A percentile compares a stretch with the other conserved stretches of the same genome.
Conservation (phyloP, 2,888 invertebrate species). For the Flabesymbios commensalis region DNA sequence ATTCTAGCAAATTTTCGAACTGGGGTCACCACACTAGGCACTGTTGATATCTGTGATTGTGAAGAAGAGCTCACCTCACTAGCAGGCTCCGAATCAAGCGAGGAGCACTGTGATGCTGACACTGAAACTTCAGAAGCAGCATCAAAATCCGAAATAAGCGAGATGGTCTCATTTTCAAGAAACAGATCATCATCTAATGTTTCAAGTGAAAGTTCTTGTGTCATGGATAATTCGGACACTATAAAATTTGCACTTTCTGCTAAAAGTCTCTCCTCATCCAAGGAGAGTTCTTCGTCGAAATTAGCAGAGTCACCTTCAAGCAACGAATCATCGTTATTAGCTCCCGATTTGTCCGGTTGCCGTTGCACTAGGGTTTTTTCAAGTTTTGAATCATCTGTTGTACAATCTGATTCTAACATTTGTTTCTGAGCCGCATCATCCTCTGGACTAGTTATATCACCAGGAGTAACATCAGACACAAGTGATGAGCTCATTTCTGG, state of each 20-base stretch:
- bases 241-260: conserved; percentile 28
- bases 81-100: conserved; percentile 35
- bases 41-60: conserved; percentile 14
- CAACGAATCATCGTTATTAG: too few species aligned
- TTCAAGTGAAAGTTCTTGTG: conserved; percentile 1
- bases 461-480: conserved; percentile 19
- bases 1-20: conserved; percentile 61
- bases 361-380: neutral
- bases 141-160: conserved; percentile 58
- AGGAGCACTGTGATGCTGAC: conserved; percentile 47
- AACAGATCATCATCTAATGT: conserved; percentile 14
- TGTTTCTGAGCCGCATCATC: conserved; percentile 5
- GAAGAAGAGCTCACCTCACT: conserved; percentile 43
- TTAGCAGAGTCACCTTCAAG: neutral
- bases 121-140: conserved; percentile 52
- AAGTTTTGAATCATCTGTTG: neutral
- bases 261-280: conserved; percentile 61
- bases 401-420: neutral
- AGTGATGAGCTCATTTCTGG: conserved; percentile 37
- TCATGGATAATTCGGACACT: conserved; percentile 26
- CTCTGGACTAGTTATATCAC: neutral
- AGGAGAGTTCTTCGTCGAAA: conserved; percentile 66
- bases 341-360: too few species aligned
- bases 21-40: neutral
- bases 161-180: conserved; percentile 25